Evolutionary conservation across 2,888 invertebrate species (phyloP).

Genomic region (Digitonthophagus gazella): DNA sequence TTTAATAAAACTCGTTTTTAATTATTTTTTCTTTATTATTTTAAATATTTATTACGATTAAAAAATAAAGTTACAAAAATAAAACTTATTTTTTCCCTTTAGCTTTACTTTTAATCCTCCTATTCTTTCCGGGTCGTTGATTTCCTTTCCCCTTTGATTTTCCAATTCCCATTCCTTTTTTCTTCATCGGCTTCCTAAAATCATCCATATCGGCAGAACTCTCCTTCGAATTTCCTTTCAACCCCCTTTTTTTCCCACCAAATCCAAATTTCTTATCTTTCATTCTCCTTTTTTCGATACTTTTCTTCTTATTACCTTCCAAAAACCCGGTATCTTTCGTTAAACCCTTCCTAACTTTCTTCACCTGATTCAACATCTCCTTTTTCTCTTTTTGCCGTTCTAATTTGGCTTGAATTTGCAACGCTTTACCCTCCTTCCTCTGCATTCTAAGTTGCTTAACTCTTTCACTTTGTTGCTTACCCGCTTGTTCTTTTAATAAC

Average conservation of each 20-base stretch:
- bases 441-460: constrained; percentile 86
- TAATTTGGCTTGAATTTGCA: constrained; percentile 76
- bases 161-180: constrained; percentile 30
- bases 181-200: constrained; percentile 43
- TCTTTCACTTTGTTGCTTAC: constrained; percentile 85
- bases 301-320: constrained; percentile 58
- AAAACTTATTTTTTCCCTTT: constrained; percentile 40
- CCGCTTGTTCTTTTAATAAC: constrained; percentile 78
- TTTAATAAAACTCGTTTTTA: too few species aligned
- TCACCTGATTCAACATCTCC: constrained; percentile 87
- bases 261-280: constrained; percentile 90
- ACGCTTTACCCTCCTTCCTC: constrained; percentile 89
- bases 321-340: constrained; percentile 78
- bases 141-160: constrained; percentile 31
- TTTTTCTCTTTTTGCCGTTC: constrained; percentile 88
- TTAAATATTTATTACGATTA: too few species aligned
- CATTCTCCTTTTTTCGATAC: constrained; percentile 58
- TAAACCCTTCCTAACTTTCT: constrained; percentile 86
- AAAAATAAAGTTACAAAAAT: too few species aligned
- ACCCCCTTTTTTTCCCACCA: constrained; percentile 91
- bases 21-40: too few species aligned
- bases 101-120: constrained; percentile 51
- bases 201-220: constrained; percentile 71
- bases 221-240: constrained; percentile 81
- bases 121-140: constrained; percentile 53